Percentiles rank a stretch among this genome's conserved stretches.
phyloP scores from a whole-genome alignment of 2,113 vertebrate genomes.

The Ctenodactylus gundi region DNA sequence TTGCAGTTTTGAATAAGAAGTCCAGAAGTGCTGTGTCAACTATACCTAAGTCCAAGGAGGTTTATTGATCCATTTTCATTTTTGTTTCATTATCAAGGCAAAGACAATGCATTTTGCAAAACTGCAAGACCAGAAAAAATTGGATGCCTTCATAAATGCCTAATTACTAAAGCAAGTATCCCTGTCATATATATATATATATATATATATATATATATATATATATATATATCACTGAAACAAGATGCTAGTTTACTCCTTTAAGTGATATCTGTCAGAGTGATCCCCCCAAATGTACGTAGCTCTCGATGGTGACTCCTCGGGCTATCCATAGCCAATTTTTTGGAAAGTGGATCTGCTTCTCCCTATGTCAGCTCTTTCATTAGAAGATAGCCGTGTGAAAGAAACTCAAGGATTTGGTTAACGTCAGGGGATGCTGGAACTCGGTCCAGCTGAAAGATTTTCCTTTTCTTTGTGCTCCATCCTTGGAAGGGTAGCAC shows the following conservation, averaged over 20 bases:
- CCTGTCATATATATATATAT: not conserved
- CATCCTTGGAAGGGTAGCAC: not conserved
- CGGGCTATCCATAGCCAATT: slow-evolving; percentile 8
- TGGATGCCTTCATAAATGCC: slow-evolving; percentile 11
- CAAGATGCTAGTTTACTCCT: not conserved
- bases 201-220: not conserved
- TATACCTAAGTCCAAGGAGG: slow-evolving; percentile 39
- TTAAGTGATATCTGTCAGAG: slow-evolving; percentile 39
- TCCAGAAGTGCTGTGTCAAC: not conserved
- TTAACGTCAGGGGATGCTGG: not conserved
- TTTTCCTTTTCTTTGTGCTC: not conserved
- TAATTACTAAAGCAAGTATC: slow-evolving; percentile 52
- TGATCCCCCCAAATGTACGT: not conserved
- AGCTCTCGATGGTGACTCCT: not conserved
- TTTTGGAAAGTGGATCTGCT: not conserved
- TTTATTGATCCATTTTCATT: slow-evolving; percentile 55
- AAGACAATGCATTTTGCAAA: not conserved
- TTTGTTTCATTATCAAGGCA: slow-evolving; percentile 40
- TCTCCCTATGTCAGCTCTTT: slow-evolving; percentile 10
- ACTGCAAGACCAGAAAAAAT: slow-evolving; percentile 30
- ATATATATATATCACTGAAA: not conserved
- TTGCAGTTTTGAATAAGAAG: slow-evolving; percentile 9
- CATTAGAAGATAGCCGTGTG: slow-evolving; percentile 7
- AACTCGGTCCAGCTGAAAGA: slow-evolving; percentile 17
- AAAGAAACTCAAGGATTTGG: not conserved